Base-by-base conservation (phyloP, 1,140 invertebrate species). In the Ips nitidus region DNA sequence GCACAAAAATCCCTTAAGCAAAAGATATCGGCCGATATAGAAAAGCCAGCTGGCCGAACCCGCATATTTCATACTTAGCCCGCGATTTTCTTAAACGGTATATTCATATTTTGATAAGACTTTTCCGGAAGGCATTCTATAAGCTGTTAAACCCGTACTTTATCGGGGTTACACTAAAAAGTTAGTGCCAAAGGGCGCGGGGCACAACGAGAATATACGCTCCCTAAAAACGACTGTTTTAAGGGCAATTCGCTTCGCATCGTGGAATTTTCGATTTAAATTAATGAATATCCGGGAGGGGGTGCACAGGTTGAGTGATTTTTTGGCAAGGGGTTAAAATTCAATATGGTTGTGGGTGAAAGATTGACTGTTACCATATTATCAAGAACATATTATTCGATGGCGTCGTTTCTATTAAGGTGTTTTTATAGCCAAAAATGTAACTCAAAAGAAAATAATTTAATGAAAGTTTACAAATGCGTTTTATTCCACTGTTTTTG, bases 101-200 rank as follows among this genome's bases (percentile, higher is more conserved):
- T 66, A 66, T 66, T 66, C 64, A 66, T 66, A 66, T 66, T 57
- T 66, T 66, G 64, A 66, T 66, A 66, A 66, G 53, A 50, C 55
- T 66, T 66, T 66, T 47, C 64, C 39, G 8, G 40, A 66, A 50
- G 55, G 41, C 52, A 66, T 66, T 66, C 53, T 66, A 66, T 66
- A 66, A 66, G 55, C 64, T 57, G 53, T 66, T 66, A 66, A 66
- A 42, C 37, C 64, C 41, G 37, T 58, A 50, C 38, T 66, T 66
- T 66, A 66, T 66, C 8, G 55, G 22, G 41, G 43, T 66, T 58
- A 41, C 42, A 50, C 36, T 57, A 7, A 66, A 66, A 66, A 66
- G 64, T 66, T 66, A 58, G 41, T 66, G 55, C 42, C 41, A 22
- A 38, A 43, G 62, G 62, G 41, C 38, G 39, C 5, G 41, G 22